These are phyloP conservation scores for Microplitis deprimator DNA, from an alignment of 2,888 invertebrate genomes.

Conservation along the genomic window DNA sequence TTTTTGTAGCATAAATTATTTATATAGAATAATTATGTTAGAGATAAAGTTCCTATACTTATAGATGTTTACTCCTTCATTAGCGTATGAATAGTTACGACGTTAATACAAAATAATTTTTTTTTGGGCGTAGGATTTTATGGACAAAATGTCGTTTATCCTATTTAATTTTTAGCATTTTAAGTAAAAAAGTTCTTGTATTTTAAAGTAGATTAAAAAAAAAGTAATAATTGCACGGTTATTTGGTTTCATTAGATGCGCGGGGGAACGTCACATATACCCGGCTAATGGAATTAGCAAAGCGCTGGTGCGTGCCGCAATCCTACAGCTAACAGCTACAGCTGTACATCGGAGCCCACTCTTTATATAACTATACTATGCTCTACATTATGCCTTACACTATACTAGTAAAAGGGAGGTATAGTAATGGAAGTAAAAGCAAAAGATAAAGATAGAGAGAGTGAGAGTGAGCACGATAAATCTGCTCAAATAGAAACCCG, in stretches of 20 bases:
- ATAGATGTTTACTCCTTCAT: too few relatives aligned
- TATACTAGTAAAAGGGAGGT: neutral
- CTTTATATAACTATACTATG: neutral
- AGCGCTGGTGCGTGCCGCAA: slow-evolving; percentile 38
- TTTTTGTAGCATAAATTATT: too few relatives aligned
- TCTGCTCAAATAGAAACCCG: slow-evolving; percentile 31
- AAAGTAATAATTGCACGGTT: slow-evolving; percentile 40
- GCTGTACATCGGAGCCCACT: slow-evolving; percentile 2
- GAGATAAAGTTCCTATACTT: too few relatives aligned
- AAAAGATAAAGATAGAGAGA: neutral
- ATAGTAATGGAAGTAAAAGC: neutral
- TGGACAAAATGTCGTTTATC: too few relatives aligned
- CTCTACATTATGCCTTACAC: neutral
- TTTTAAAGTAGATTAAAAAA: neutral
- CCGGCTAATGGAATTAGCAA: slow-evolving; percentile 42
- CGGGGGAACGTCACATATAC: slow-evolving; percentile 20
- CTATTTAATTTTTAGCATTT: too few relatives aligned
- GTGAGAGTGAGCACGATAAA: slow-evolving; percentile 10
- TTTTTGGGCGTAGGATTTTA: too few relatives aligned
- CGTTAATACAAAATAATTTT: too few relatives aligned
- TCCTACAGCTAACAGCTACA: slow-evolving; percentile 2
- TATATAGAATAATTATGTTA: too few relatives aligned
- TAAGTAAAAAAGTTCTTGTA: too few relatives aligned
- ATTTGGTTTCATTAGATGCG: slow-evolving; percentile 29
- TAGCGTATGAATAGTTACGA: too few relatives aligned